Evolutionary conservation across 1,140 invertebrate species (phyloP), one percentile per base, ranked within the genome.

Genomic region (Prorops nasuta): DNA sequence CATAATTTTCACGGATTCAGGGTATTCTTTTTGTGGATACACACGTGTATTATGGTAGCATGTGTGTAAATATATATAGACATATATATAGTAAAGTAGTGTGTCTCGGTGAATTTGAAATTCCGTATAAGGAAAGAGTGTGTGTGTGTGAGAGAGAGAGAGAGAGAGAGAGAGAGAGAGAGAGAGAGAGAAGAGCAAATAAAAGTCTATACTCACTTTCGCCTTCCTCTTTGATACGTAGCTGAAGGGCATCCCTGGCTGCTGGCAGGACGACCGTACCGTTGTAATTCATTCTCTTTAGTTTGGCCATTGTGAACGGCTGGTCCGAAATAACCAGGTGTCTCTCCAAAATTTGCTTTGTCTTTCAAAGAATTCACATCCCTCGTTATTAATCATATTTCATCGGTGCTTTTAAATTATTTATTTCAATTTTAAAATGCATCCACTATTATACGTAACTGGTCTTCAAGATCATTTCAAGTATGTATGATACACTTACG

Each of bases 291-390:
- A 86, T 71, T 51, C 83, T 73, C 54, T 84, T 86, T 31, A 95
- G 74, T 62, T 90, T 84, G 28, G 87, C 86, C 80, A 94, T 90
- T 16, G 88, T 90, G 64, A 84, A 90, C 2, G 81, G 81, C 43
- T 80, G 79, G 47, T 87, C 84, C 0, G 85, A 81, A 44, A 91
- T 81, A 7, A 92, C 85, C 34, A 93, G 76, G 70, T 94, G 91
- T 35, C 89, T 80, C 72, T 93, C 88, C 60, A 93, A 69, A 58
- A 92, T 89, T 72, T 87, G 85, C 49, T 84, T 85, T 0, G 85
- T 85, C 89, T 91, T 63, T 10, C 79, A 28, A 28, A 28, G 24
- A 28, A 28, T 28, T 28, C n/a, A n/a, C n/a, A n/a, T n/a, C n/a
- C n/a, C n/a, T n/a, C n/a, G n/a, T n/a, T n/a, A n/a, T n/a, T n/a